These are phyloP conservation scores for Ernsta delagoae DNA, from an alignment of 2,888 invertebrate species.

Conservation along the genomic window DNA sequence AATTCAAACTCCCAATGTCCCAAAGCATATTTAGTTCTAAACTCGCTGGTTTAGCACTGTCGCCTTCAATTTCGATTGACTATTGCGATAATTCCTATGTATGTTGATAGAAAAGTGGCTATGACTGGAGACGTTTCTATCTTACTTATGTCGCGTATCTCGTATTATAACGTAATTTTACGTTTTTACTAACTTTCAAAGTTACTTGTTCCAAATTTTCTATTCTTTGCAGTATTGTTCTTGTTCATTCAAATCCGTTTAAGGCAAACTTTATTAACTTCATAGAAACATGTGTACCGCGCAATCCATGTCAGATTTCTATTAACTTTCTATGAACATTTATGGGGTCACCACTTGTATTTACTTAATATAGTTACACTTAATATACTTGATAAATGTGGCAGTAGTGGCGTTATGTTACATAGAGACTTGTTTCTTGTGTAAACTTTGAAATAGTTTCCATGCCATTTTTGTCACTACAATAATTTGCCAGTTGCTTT, in stretches of 20 bases:
- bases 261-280: slow-evolving; percentile 10
- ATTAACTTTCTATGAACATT: slow-evolving; percentile 36
- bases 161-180: no score
- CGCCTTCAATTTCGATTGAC: no score
- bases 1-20: not conserved
- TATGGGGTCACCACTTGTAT: slow-evolving; percentile 32
- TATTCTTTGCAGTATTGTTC: not conserved
- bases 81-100: slow-evolving; percentile 9
- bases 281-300: slow-evolving; percentile 22
- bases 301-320: slow-evolving; percentile 26
- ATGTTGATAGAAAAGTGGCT: not conserved
- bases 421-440: slow-evolving; percentile 16
- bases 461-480: slow-evolving; percentile 5
- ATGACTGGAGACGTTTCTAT: not conserved
- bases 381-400: slow-evolving; percentile 19
- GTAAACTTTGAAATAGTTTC: slow-evolving; percentile 20
- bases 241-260: slow-evolving; percentile 3
- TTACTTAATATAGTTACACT: slow-evolving; percentile 17
- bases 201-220: no score
- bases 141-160: no score
- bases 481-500: slow-evolving; percentile 4
- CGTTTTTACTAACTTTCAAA: no score
- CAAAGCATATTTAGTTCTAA: no score
- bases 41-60: no score
- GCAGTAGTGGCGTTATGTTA: slow-evolving; percentile 14